These are phyloP conservation scores for Cydia pomonella DNA, from an alignment of 1,140 invertebrate species.

Conservation along the genomic window DNA sequence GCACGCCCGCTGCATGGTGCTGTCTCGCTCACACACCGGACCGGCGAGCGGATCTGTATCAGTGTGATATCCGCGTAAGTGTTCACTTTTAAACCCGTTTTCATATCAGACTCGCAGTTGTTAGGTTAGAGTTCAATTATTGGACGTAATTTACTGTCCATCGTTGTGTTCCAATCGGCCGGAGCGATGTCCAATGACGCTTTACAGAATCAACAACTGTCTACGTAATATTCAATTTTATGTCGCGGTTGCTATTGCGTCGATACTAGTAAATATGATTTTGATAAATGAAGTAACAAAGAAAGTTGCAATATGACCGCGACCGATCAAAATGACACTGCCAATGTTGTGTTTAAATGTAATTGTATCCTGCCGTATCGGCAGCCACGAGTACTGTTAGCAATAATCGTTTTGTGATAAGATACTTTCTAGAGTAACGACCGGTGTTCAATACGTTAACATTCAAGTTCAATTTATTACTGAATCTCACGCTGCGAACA, in stretches of 20 bases:
- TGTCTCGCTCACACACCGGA: no score
- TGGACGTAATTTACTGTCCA: conserved; percentile 39
- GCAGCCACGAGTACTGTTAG: conserved; percentile 53
- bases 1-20: background rate
- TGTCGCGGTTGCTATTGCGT: background rate
- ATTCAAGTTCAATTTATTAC: background rate
- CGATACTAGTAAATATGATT: background rate
- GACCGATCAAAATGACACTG: conserved; percentile 52
- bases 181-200: conserved; percentile 45
- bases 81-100: conserved; percentile 64
- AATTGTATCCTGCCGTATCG: conserved; percentile 22
- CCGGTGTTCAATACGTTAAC: conserved; percentile 20
- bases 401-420: conserved; percentile 77
- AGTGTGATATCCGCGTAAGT: conserved; percentile 41
- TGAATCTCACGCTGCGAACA: background rate
- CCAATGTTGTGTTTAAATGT: conserved; percentile 65
- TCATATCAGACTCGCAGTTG: conserved; percentile 64
- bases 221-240: conserved; percentile 37
- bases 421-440: conserved; percentile 42
- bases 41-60: no score
- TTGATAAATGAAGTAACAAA: conserved; percentile 7
- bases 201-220: conserved; percentile 65
- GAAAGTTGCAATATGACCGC: conserved; percentile 34
- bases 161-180: conserved; percentile 44
- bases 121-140: conserved; percentile 52